A percentile compares a stretch with the other conserved stretches of the same genome.
These are phyloP conservation scores for Harpalus rubripes DNA, from an alignment of 2,888 invertebrate species.

Conservation along the genomic window DNA sequence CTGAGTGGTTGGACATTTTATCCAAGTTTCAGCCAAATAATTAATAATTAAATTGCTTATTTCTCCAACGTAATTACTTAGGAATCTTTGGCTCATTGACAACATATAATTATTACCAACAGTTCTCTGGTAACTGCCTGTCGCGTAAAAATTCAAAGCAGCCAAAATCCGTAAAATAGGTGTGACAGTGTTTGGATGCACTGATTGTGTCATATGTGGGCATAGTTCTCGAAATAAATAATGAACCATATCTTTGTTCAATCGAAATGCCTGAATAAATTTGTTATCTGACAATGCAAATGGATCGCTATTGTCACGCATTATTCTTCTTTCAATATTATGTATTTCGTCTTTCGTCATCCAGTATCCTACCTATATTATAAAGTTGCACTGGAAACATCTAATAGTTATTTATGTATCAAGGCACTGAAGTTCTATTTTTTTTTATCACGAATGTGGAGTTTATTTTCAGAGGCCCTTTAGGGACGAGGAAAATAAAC, in stretches of 20 bases:
- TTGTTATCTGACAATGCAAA: neutral
- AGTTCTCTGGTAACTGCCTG: conserved; percentile 35
- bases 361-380: no score
- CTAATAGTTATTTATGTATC: no score
- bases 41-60: neutral
- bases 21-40: conserved; percentile 44
- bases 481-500: no score
- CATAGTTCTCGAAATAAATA: neutral
- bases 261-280: neutral
- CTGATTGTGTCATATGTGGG: neutral
- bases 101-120: neutral
- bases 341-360: no score
- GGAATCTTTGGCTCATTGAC: no score
- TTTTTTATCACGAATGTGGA: no score
- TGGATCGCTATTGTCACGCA: neutral
- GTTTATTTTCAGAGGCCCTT: no score
- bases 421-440: no score
- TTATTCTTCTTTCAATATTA: neutral
- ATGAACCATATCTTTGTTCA: neutral
- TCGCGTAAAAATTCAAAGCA: conserved; percentile 19
- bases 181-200: neutral
- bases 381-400: no score
- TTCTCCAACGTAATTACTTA: neutral
- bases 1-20: conserved; percentile 60
- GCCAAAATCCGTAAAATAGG: neutral